Evolutionary conservation across 2,888 invertebrate genomes (phyloP), one percentile per base, ranked within the genome.

Genomic region (Netelia melanura): DNA sequence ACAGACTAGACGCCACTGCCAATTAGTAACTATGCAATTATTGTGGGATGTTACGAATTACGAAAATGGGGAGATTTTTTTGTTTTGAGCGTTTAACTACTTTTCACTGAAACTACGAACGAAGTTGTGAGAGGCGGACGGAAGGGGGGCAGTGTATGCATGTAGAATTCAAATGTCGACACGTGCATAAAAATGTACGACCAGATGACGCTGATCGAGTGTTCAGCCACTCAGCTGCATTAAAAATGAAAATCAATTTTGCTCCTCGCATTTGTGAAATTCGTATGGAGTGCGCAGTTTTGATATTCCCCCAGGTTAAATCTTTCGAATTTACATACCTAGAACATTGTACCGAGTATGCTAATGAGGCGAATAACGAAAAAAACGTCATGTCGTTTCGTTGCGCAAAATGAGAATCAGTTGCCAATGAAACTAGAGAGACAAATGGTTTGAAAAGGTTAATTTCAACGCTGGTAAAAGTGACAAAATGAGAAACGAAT

Each of bases 131-230:
- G 48, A 52, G 30, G 52, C 17, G 17, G 17, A 17, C 17, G 48
- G 10, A 25, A 23, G 58, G 43, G 48, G 44, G 9, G 14, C 23
- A 64, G 56, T 5, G 62, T 68, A 21, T 68, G 74, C 67, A 78
- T 61, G 71, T 67, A 48, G 68, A 81, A 84, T 84, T 68, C 77
- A 77, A 84, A 81, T 84, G 84, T 81, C 81, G 81, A 81, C 84
- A 77, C 77, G 81, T 81, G 72, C 62, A 68, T 62, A 74, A 81
- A 64, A 81, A 84, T 84, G 71, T 81, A 84, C 48, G 67, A 72
- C 54, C 67, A 81, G 48, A 67, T 48, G 72, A 81, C 72, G 72
- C 43, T 84, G 84, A 84, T 84, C 67, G 80, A 84, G 84, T 72
- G 76, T 38, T 54, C 76, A 21, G 25, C 52, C 81, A 17, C 44